These are phyloP conservation scores for Hypocryptadius cinnamomeus DNA, from an alignment of 2,113 vertebrate species.

Conservation along the genomic window DNA sequence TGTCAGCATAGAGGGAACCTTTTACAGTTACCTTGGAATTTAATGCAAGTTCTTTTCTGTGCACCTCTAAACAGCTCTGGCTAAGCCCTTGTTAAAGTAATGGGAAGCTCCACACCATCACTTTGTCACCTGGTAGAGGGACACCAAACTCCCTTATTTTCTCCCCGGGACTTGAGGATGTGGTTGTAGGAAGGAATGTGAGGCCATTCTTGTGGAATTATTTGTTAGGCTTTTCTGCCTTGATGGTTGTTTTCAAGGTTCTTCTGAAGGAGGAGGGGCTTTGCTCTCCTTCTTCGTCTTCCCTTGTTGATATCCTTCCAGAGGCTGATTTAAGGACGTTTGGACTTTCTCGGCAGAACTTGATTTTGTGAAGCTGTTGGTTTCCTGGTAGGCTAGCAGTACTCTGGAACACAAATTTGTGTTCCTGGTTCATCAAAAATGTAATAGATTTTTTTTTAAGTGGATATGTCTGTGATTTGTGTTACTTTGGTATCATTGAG, in stretches of 20 bases:
- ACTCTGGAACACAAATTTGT: not conserved
- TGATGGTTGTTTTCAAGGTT: not conserved
- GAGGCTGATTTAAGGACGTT: not conserved
- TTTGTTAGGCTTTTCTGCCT: not conserved
- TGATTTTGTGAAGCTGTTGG: not conserved
- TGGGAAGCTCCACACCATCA: not conserved
- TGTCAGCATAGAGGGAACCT: not conserved
- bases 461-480: not conserved
- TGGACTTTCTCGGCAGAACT: not conserved
- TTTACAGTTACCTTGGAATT: not conserved
- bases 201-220: not conserved
- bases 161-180: not conserved
- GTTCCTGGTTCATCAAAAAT: not conserved
- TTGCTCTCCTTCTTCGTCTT: not conserved
- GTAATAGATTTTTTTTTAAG: not conserved
- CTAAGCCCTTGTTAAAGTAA: not conserved
- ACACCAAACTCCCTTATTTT: not conserved
- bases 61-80: not conserved
- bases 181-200: not conserved
- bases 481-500: not conserved
- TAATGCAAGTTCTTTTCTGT: not conserved
- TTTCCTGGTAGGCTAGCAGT: not conserved
- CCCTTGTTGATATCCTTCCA: not conserved
- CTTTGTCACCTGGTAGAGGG: not conserved
- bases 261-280: not conserved